Evolutionary conservation across 2,113 vertebrate species (phyloP).

Genomic region (Isurus oxyrinchus): DNA sequence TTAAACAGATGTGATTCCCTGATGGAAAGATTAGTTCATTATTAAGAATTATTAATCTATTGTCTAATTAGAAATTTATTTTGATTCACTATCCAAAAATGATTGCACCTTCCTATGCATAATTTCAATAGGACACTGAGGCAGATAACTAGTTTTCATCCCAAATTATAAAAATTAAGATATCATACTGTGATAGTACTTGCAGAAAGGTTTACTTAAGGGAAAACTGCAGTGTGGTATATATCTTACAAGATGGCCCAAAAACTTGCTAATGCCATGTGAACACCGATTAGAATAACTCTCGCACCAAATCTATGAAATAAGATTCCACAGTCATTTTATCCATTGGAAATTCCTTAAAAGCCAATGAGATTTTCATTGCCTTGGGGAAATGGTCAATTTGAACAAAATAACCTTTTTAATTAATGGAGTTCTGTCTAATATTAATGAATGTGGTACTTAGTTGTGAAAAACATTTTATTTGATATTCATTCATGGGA

Average conservation of each 20-base stretch:
- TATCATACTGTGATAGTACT: not conserved
- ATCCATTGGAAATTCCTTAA: not conserved
- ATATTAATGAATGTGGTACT: not conserved
- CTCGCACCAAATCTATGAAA: not conserved
- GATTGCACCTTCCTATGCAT: not conserved
- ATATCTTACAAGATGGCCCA: not conserved
- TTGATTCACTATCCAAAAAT: not conserved
- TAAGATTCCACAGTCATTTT: not conserved
- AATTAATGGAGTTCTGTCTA: not conserved
- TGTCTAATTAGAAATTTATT: not conserved
- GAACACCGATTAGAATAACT: not conserved
- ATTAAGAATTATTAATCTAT: not conserved
- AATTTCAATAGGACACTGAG: not conserved
- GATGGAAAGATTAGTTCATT: not conserved
- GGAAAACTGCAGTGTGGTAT: not conserved
- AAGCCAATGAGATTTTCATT: not conserved
- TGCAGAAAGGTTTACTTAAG: not conserved
- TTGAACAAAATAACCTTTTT: not conserved
- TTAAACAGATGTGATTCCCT: not conserved
- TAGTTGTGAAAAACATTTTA: not conserved
- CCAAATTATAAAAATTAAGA: not conserved
- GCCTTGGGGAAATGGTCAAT: not conserved
- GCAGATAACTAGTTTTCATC: not conserved
- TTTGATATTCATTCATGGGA: no score
- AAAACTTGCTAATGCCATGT: not conserved